These are phyloP conservation scores for Drepana falcataria DNA, from an alignment of 2,888 invertebrate genomes.

Conservation along the genomic window DNA sequence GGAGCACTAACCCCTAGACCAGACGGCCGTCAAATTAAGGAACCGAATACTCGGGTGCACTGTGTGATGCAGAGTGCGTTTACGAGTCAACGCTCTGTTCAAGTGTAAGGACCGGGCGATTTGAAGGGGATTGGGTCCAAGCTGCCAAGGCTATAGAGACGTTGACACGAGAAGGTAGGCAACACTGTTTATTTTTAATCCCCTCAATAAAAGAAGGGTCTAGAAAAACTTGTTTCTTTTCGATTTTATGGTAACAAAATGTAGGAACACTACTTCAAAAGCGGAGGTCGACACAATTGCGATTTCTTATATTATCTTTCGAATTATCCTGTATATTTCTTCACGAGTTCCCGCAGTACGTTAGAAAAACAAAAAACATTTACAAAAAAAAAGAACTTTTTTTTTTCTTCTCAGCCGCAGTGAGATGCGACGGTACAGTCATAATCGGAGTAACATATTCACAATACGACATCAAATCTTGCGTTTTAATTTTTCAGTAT, in stretches of 20 bases:
- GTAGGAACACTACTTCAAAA: no score
- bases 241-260: no score
- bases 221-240: background rate
- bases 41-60: background rate
- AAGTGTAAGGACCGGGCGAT: background rate
- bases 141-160: background rate
- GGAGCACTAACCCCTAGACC: no score
- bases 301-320: no score
- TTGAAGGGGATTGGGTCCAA: background rate
- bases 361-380: no score
- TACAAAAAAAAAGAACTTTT: no score
- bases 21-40: background rate
- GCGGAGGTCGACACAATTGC: no score
- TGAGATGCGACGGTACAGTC: no score
- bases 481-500: constrained; percentile 1
- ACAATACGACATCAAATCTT: background rate
- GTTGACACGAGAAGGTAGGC: background rate
- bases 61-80: background rate
- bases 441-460: no score
- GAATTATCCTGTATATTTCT: no score
- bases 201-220: background rate
- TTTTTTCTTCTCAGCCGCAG: no score
- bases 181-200: background rate
- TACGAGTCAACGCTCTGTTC: background rate
- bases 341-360: no score